These are phyloP conservation scores for Helicoverpa assulta DNA, from an alignment of 2,888 invertebrate genomes.

Conservation along the genomic window DNA sequence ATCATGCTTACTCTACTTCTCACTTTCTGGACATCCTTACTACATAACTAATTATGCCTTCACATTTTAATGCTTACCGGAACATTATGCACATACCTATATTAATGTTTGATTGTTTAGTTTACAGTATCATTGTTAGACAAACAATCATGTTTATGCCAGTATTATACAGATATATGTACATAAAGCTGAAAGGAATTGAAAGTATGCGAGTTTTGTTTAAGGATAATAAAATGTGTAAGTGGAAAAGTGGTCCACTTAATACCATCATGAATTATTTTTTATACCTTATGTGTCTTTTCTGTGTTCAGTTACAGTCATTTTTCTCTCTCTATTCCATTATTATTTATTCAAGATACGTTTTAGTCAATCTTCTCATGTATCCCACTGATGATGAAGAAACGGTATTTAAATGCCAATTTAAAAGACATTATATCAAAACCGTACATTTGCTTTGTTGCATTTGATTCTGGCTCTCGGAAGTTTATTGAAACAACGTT, in stretches of 20 bases:
- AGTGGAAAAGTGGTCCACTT: conserved; percentile 6
- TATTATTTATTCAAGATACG: conserved; percentile 11
- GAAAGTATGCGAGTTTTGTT: conserved; percentile 32
- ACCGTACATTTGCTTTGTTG: not conserved
- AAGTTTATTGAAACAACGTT: conserved; percentile 34
- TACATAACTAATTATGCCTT: conserved; percentile 63
- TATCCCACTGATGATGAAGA: not conserved
- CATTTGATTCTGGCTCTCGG: conserved; percentile 2
- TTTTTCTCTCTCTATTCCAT: conserved; percentile 48
- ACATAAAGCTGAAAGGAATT: conserved; percentile 44
- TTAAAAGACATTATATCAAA: not conserved
- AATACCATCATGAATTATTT: not conserved
- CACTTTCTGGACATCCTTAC: conserved; percentile 81
- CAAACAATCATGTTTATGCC: conserved; percentile 21
- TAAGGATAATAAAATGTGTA: conserved; percentile 34
- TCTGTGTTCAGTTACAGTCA: conserved; percentile 35
- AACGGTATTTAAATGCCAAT: not conserved
- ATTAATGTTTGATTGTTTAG: conserved; percentile 9
- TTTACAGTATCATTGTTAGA: conserved; percentile 15
- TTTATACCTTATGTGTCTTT: conserved; percentile 14
- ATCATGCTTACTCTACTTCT: conserved; percentile 71
- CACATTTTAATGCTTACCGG: conserved; percentile 47
- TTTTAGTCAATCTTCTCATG: conserved; percentile 1
- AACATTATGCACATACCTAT: conserved; percentile 33
- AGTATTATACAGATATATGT: conserved; percentile 13